A percentile compares a stretch with the other conserved stretches of the same genome.
Conservation (phyloP, 1,140 invertebrate species). For the Acyrthosiphon pisum region DNA sequence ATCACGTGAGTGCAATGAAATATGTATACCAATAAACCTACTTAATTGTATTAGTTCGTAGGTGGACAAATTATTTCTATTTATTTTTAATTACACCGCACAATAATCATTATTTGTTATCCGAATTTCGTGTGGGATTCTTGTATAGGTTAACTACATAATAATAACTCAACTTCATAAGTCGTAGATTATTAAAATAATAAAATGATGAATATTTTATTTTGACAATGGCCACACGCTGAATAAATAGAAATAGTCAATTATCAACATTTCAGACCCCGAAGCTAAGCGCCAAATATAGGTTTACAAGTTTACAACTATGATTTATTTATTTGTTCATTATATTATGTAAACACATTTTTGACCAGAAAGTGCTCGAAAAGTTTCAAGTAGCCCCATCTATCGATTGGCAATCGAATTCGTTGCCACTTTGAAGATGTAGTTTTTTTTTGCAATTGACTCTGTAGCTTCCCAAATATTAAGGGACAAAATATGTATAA, state of each 20-base stretch:
- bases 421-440: not conserved
- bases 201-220: not conserved
- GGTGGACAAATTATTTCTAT: slow-evolving; percentile 21
- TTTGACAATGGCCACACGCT: not conserved
- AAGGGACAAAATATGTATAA: not conserved
- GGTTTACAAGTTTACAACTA: not conserved
- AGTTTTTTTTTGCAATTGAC: not conserved
- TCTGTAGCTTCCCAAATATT: not conserved
- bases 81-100: slow-evolving; percentile 14
- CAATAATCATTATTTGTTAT: not conserved
- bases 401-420: not conserved
- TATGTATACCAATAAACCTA: not conserved
- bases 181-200: slow-evolving; percentile 12
- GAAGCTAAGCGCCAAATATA: not conserved
- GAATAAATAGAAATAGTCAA: not conserved
- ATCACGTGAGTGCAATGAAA: not conserved
- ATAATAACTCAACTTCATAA: slow-evolving; percentile 18
- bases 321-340: not conserved
- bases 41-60: slow-evolving; percentile 13
- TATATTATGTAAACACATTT: not conserved
- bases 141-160: not conserved
- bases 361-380: not conserved
- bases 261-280: not conserved
- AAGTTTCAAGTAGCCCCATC: not conserved
- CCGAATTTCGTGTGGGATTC: not conserved